Percentiles rank a stretch among this genome's conserved stretches.
Conservation (phyloP, 2,888 invertebrate species). For the Sphinx pinastri region DNA sequence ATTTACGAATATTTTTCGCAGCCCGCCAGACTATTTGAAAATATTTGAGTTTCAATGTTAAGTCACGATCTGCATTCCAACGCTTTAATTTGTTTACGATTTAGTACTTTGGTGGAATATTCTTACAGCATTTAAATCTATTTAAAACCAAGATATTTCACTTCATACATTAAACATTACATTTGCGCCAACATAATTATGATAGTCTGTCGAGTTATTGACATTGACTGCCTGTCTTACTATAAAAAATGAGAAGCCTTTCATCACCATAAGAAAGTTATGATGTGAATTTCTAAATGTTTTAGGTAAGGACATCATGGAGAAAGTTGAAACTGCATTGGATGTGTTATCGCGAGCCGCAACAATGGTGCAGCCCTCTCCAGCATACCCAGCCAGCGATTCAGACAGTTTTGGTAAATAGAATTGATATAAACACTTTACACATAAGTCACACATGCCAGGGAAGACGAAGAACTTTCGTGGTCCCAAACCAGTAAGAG, state of each 20-base stretch:
- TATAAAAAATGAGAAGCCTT: conserved; percentile 1
- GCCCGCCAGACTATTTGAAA: conserved; percentile 58
- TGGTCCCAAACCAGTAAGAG: too few relatives aligned
- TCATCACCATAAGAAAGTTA: not conserved
- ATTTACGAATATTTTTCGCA: conserved; percentile 58
- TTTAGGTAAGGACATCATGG: conserved; percentile 75
- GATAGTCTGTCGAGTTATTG: not conserved
- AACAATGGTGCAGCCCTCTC: conserved; percentile 93
- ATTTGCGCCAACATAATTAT: not conserved
- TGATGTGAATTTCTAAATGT: conserved; percentile 23
- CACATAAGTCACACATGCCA: not conserved
- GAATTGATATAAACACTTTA: conserved; percentile 20
- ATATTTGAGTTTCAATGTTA: conserved; percentile 41
- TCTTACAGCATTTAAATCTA: conserved; percentile 8
- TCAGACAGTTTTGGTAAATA: conserved; percentile 83
- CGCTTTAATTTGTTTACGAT: conserved; percentile 24
- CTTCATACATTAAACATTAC: not conserved
- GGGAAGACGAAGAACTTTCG: not conserved
- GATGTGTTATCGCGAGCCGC: conserved; percentile 95
- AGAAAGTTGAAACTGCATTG: conserved; percentile 91
- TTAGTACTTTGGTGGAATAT: conserved; percentile 22
- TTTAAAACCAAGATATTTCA: conserved; percentile 4
- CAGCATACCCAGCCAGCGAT: conserved; percentile 78
- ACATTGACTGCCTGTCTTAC: not conserved
- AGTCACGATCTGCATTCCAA: conserved; percentile 26